A percentile compares a stretch with the other conserved stretches of the same genome.
phyloP scores from a whole-genome alignment of 2,888 invertebrate species.

The Lepidocyrtinus sp. region DNA sequence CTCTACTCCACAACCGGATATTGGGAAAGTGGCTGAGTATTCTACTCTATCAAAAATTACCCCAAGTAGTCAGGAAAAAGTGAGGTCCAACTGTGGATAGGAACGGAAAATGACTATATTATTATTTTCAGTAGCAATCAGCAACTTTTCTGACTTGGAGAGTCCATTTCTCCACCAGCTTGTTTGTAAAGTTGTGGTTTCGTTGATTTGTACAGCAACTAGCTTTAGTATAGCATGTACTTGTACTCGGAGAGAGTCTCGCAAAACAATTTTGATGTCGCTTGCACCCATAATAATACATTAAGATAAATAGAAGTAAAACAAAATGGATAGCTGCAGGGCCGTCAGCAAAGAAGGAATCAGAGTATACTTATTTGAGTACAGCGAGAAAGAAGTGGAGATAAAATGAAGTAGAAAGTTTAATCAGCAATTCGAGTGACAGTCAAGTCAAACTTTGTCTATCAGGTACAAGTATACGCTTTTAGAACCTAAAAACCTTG shows the following conservation, averaged over 20 bases:
- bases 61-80: not conserved
- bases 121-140: conserved; percentile 11
- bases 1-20: not conserved
- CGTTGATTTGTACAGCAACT: not conserved
- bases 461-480: conserved; percentile 61
- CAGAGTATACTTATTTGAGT: conserved; percentile 13
- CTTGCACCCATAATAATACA: conserved; percentile 49
- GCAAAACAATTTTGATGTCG: conserved; percentile 15
- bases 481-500: conserved; percentile 57
- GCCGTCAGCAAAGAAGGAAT: conserved; percentile 20
- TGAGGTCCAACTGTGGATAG: not conserved
- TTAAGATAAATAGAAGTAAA: conserved; percentile 61
- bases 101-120: not conserved
- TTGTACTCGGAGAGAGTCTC: not conserved
- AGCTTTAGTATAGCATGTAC: no score
- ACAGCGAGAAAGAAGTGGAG: conserved; percentile 17
- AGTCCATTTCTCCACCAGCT: not conserved
- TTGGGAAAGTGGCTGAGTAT: not conserved
- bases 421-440: conserved; percentile 62
- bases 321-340: conserved; percentile 57
- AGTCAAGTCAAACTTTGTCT: conserved; percentile 62
- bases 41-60: not conserved
- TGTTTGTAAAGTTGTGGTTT: conserved; percentile 5
- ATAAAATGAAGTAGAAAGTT: conserved; percentile 52
- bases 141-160: conserved; percentile 3